Base-by-base conservation (phyloP, 2,113 vertebrate genomes). In the Thunnus thynnus region DNA sequence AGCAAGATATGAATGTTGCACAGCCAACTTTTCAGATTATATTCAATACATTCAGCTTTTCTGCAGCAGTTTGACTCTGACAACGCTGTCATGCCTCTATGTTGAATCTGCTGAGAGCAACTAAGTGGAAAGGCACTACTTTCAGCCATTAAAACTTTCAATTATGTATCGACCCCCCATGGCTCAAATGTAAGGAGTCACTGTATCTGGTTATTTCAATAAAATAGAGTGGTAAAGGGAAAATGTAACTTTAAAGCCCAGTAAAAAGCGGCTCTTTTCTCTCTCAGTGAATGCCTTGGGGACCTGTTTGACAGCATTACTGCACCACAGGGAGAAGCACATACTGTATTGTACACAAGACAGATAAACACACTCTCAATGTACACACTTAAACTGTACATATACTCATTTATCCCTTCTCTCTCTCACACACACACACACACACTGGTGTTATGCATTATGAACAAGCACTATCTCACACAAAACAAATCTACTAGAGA, bases 141-240 rank as follows among this genome's bases (percentile, higher is more conserved):
- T 80, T 73, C 58, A 70, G 76, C 69, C 76, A 90, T 88, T 89
- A 81, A 85, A 78, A 85, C 22, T 88, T 87, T 89, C 68, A 90
- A 88, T 89, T 65, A 78, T 85, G 68, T n/a, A 76, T 84, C 83
- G 32, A 22, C 20, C 50, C 81, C 76, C 54, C 18, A 36, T 20
- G 32, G 80, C 80, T 63, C 13, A 1, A 44, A 76, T 58, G 56
- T 69, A 69, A 83, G n/a, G 41, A 85, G 56, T 57, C 58, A 65
- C 41, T 62, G 30, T 55, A 80, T 71, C 63, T 55, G 48, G 6
- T 27, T 58, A 67, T 84, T 85, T 89, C 48, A 72, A 66, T 77
- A 66, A 72, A 74, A 78, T 60, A 22, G 50, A 78, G 67, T 36
- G 13, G 41, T 48, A 22, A 47, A 36, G 56, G 27, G 55, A 69